phyloP scores from a whole-genome alignment of 2,888 invertebrate genomes.

The Hetaerina titia region DNA sequence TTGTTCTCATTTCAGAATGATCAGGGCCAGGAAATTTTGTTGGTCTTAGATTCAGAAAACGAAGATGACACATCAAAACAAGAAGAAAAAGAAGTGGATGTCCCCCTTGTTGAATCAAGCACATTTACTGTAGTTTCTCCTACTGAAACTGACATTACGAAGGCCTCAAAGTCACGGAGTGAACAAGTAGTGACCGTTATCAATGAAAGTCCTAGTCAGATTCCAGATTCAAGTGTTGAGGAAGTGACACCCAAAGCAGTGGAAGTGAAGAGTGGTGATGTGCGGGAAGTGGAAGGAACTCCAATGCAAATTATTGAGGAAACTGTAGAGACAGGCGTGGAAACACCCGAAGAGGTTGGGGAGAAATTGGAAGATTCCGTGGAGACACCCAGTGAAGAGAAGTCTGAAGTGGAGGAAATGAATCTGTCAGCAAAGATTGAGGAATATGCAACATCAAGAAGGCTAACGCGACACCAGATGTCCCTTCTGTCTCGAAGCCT shows the following conservation, averaged over 20 bases:
- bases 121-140: background rate
- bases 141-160: background rate
- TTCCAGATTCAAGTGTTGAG: background rate
- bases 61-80: background rate
- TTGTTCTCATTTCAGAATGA: background rate
- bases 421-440: slow-evolving; percentile 39
- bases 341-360: background rate
- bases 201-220: background rate
- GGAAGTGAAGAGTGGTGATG: background rate
- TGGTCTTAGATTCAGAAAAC: slow-evolving; percentile 6
- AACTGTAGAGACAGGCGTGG: background rate
- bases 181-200: background rate
- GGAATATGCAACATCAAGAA: slow-evolving; percentile 73
- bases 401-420: background rate
- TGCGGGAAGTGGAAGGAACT: background rate
- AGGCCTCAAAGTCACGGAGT: background rate
- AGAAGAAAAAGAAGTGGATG: background rate
- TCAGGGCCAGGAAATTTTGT: background rate
- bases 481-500: slow-evolving; percentile 76
- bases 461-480: slow-evolving; percentile 79
- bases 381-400: background rate
- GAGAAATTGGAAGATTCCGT: background rate
- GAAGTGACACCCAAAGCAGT: background rate
- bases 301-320: background rate
- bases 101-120: background rate